Evolutionary conservation across 2,797 vertebrate species (phyloP).

Genomic region (Notolabrus celidotus): DNA sequence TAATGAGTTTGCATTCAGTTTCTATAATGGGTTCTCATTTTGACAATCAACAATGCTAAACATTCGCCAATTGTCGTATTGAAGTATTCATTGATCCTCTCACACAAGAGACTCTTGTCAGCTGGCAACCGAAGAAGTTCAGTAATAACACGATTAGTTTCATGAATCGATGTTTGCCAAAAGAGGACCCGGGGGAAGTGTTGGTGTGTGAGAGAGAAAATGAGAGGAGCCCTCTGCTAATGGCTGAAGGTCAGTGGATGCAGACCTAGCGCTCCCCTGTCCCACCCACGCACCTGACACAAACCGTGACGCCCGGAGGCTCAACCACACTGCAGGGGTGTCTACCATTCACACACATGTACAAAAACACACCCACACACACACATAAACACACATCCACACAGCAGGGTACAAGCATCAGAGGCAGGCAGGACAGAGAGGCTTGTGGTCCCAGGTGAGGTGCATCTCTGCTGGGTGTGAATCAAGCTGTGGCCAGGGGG

Average conservation of each 20-base stretch:
- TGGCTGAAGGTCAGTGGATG: constrained; percentile 62
- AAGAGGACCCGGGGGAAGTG: background rate
- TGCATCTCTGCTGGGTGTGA: constrained; percentile 47
- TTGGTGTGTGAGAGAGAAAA: constrained; percentile 1
- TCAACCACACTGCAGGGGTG: constrained; percentile 27
- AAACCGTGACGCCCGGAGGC: constrained; percentile 43
- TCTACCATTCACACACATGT: constrained; percentile 9
- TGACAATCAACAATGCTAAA: constrained; percentile 46
- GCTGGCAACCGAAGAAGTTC: constrained; percentile 30
- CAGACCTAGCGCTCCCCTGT: background rate
- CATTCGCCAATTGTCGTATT: constrained; percentile 43
- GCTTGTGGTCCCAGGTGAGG: constrained; percentile 62
- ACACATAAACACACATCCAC: constrained; percentile 15
- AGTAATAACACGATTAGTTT: constrained; percentile 37
- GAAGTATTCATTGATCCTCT: constrained; percentile 46
- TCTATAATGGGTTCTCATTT: constrained; percentile 31
- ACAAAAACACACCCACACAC: background rate
- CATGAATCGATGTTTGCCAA: constrained; percentile 17
- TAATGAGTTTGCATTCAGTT: constrained; percentile 16
- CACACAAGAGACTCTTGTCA: constrained; percentile 42
- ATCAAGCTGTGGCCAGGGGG: constrained; percentile 42
- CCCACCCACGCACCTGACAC: background rate
- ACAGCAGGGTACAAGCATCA: constrained; percentile 7
- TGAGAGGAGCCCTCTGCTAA: constrained; percentile 22
- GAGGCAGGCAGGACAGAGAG: constrained; percentile 32